Base-by-base conservation (phyloP, 2,113 vertebrate species). In the Chlorocebus sabaeus region DNA sequence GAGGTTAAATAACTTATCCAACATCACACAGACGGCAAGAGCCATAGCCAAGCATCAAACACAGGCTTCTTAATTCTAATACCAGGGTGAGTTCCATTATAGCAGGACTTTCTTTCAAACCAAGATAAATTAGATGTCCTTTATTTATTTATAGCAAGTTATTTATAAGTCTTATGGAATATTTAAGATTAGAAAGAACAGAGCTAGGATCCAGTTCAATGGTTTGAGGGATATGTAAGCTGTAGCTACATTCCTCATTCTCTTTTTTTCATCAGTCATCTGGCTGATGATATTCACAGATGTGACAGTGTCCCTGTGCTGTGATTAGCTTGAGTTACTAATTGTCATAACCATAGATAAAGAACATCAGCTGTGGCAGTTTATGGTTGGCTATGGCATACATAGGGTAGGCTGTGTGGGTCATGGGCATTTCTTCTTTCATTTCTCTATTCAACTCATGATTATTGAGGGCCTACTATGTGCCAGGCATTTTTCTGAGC, bases 141-240 rank as follows among this genome's bases (percentile, higher is more conserved):
- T 78, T 55, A 20, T 52, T 52, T 52, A 52, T 55, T 55, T 45
- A 2, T 12, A 94, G 83, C 38, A 70, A 83, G 82, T 70, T 93
- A 80, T 95, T 93, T 87, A 89, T 95, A 97, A 86, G 30, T 75
- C 18, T 79, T 95, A 79, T 86, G 55, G 67, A 81, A 75, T 91
- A 67, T 50, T 72, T 83, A 95, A 92, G 95, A 89, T 84, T 32
- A 68, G 78, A 81, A 78, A 35, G 64, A 84, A 22, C 52, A n/a
- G 57, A 81, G 81, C 75, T 68, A 79, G 80, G 59, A 73, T 68
- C 43, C 64, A 88, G 75, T 72, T 57, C 27, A 25, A 78, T n/a
- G n/a, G 61, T 27, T 25, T 43, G 61, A 91, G 70, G 70, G 48
- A 35, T 23, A 22, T 5, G 2, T 64, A 2, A 13, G 40, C 40